phyloP scores from a whole-genome alignment of 1,140 invertebrate genomes.

The Acromyrmex heyeri region DNA sequence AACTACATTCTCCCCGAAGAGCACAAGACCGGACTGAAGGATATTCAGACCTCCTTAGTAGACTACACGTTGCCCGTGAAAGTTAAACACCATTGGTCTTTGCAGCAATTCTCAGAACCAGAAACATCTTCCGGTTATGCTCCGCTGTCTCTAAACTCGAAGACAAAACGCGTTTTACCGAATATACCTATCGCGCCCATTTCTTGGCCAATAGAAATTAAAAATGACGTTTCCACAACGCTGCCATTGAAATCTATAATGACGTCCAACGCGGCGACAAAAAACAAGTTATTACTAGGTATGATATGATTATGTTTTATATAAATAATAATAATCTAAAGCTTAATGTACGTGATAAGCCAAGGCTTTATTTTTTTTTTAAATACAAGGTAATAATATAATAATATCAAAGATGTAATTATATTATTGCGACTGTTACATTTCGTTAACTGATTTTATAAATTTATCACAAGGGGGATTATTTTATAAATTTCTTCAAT shows the following conservation, averaged over 20 bases:
- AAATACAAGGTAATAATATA: neutral
- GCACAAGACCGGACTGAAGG: constrained; percentile 50
- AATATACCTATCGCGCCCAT: constrained; percentile 60
- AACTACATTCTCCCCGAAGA: constrained; percentile 55
- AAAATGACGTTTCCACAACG: constrained; percentile 57
- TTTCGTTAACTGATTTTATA: neutral
- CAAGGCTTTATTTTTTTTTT: neutral
- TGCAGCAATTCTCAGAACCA: constrained; percentile 63
- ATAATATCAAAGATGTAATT: neutral
- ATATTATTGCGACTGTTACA: neutral
- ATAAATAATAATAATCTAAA: neutral
- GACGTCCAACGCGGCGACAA: constrained; percentile 13
- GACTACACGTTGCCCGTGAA: constrained; percentile 57
- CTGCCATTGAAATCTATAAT: constrained; percentile 51
- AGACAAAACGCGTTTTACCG: constrained; percentile 61
- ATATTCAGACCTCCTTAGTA: constrained; percentile 50
- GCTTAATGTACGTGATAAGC: too few relatives aligned
- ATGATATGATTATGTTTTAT: neutral
- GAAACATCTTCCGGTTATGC: constrained; percentile 71
- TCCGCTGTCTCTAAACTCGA: constrained; percentile 47
- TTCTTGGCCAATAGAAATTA: constrained; percentile 59
- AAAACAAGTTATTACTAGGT: constrained; percentile 43
- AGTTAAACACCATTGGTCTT: constrained; percentile 31
- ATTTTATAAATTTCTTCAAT: neutral
- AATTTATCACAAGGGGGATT: neutral